These are phyloP conservation scores for Polydrusus cervinus DNA, from an alignment of 2,888 invertebrate genomes.

Conservation along the genomic window DNA sequence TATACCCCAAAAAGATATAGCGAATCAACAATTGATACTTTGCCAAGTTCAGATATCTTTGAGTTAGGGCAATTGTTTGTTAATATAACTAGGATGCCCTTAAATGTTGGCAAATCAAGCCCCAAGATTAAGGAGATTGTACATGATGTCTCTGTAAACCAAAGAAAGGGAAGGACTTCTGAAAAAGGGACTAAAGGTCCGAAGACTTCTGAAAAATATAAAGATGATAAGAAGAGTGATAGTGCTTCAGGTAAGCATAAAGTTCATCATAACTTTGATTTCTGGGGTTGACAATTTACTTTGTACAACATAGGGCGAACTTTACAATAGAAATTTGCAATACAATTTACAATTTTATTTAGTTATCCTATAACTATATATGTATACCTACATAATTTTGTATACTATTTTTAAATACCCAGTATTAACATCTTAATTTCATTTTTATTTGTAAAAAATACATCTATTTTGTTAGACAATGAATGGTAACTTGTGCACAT, in stretches of 20 bases:
- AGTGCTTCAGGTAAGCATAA: slow-evolving; percentile 5
- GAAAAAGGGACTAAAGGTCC: background rate
- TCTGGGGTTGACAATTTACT: too few relatives aligned
- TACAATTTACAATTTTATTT: too few relatives aligned
- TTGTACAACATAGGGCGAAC: too few relatives aligned
- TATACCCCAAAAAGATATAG: background rate
- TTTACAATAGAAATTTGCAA: too few relatives aligned
- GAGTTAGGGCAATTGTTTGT: slow-evolving; percentile 4
- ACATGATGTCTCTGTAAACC: background rate
- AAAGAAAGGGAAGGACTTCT: background rate
- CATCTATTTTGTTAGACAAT: too few relatives aligned
- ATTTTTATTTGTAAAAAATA: too few relatives aligned
- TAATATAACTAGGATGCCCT: slow-evolving; percentile 21
- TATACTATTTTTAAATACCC: too few relatives aligned
- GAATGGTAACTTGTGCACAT: too few relatives aligned
- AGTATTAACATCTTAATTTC: too few relatives aligned
- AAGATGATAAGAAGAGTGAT: background rate
- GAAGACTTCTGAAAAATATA: background rate
- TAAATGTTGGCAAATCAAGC: background rate
- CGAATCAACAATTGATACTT: background rate
- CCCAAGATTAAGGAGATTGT: background rate
- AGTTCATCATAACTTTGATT: background rate
- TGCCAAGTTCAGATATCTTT: background rate
- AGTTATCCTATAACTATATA: too few relatives aligned
- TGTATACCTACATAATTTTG: too few relatives aligned